Evolutionary conservation across 2,888 invertebrate genomes (phyloP).

Genomic region (Venustoraphidia nigricollis): DNA sequence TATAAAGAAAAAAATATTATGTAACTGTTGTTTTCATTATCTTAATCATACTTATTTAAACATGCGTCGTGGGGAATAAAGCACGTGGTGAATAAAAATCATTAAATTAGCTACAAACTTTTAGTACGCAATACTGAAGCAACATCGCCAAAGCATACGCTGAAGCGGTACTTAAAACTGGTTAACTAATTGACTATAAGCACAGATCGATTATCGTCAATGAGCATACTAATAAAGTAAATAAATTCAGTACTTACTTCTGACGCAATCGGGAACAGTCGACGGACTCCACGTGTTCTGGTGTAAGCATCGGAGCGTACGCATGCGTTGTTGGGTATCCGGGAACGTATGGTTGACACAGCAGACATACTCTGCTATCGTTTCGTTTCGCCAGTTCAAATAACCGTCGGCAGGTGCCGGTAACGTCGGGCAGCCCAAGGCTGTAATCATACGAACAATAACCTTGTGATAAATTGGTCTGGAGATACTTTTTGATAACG

Average conservation of each 20-base stretch:
- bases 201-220: no score
- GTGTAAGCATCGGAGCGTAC: slow-evolving; percentile 41
- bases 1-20: no score
- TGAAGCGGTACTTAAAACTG: no score
- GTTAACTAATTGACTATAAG: no score
- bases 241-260: neutral
- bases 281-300: slow-evolving; percentile 2
- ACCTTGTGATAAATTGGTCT: neutral
- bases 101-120: no score
- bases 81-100: no score
- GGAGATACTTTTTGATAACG: slow-evolving; percentile 5
- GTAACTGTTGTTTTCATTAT: no score
- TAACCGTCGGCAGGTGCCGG: slow-evolving; percentile 50
- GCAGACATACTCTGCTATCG: slow-evolving; percentile 52
- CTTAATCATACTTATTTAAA: no score
- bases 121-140: no score
- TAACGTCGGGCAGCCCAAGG: slow-evolving; percentile 50
- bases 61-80: no score
- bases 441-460: slow-evolving; percentile 23
- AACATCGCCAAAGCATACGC: no score
- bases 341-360: slow-evolving; percentile 50
- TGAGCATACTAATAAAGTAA: no score
- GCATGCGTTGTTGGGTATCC: slow-evolving; percentile 44
- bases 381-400: slow-evolving; percentile 46
- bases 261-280: slow-evolving; percentile 3